phyloP scores from a whole-genome alignment of 2,888 invertebrate genomes.

The Diachrysia chrysitis region DNA sequence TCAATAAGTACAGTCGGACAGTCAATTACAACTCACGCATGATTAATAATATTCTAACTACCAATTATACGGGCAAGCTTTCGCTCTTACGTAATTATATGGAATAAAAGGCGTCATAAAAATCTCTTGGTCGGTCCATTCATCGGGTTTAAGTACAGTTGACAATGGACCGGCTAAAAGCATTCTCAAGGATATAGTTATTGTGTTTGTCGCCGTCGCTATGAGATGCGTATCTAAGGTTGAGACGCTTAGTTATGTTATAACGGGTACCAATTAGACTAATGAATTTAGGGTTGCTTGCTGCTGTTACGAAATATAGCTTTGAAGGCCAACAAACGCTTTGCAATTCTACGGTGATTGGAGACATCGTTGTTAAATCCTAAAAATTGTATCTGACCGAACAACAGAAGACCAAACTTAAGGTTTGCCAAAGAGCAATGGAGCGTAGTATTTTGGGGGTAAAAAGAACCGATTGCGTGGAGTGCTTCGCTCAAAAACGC shows the following conservation, averaged over 20 bases:
- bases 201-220: conserved; percentile 74
- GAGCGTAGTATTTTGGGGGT: no score
- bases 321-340: no score
- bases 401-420: no score
- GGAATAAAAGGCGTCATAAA: conserved; percentile 32
- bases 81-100: conserved; percentile 28
- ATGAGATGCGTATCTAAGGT: conserved; percentile 80
- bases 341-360: no score
- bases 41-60: conserved; percentile 2
- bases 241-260: conserved; percentile 67
- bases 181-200: conserved; percentile 80
- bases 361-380: no score
- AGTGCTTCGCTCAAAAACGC: no score
- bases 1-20: conserved; percentile 2
- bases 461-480: no score
- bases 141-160: conserved; percentile 41
- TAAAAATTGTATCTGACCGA: no score
- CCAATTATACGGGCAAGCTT: conserved; percentile 3
- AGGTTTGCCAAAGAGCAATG: no score
- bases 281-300: conserved; percentile 74
- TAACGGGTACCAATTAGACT: conserved; percentile 81
- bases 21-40: conserved; percentile 3
- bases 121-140: conserved; percentile 28
- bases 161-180: conserved; percentile 72
- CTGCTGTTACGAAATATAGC: background rate